Base-by-base conservation (phyloP, 2,888 invertebrate species). In the Rhagonycha fulva region DNA sequence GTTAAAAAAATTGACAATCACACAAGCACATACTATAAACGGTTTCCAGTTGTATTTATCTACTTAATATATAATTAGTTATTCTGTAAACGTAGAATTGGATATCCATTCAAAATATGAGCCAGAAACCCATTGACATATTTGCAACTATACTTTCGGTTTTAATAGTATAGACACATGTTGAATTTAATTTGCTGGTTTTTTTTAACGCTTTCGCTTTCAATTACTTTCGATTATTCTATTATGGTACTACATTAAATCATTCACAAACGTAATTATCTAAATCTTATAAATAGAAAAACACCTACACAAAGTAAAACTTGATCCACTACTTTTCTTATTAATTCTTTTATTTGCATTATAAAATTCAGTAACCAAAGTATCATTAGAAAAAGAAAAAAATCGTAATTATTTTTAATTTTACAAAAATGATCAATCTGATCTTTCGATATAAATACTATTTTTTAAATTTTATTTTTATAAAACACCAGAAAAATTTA, bases 111-210 rank as follows among this genome's bases (percentile, higher is more conserved):
- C 70, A 72, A 70, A 68, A 71, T 61, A 70, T 76, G 78, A 72
- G 70, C 78, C 71, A 78, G 76, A 79, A 79, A 81, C 81, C 81
- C 76, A 80, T 78, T 81, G 79, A 80, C 78, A 81, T 79, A 72
- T 81, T 78, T 76, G 69, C 72, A 70, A 70, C 72, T 72, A n/a
- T n/a, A 81, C 81, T 81, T 81, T 81, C 81, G 74, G 76, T 81
- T 81, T 80, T 79, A 78, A 74, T 79, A 19, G 19, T 19, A 19
- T 19, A 76, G 47, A 77, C 74, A 72, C 68, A 74, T 74, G 70
- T 78, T 78, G 69, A 66, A 72, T 76, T 67, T 78, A 74, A 78
- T 78, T 78, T 77, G 78, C 76, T 80, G 75, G 72, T 78, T 74
- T 62, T 72, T 26, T 30, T 62, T 66, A 60, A 67, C 72, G 78